These are phyloP conservation scores for Isichthys henryi DNA, from an alignment of 2,113 vertebrate species.

Conservation along the genomic window DNA sequence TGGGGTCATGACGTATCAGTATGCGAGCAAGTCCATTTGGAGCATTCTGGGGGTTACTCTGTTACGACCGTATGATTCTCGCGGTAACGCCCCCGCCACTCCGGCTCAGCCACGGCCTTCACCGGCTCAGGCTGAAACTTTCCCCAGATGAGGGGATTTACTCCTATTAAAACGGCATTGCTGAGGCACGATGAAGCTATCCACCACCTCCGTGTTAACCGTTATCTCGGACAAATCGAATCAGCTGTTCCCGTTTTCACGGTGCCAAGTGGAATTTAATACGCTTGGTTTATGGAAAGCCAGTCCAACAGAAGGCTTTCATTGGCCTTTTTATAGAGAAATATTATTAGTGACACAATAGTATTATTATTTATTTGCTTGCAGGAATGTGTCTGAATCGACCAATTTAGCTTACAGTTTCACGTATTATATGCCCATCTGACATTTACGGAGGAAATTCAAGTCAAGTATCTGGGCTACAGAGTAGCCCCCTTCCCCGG, in stretches of 20 bases:
- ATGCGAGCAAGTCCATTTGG: neutral
- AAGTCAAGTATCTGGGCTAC: neutral
- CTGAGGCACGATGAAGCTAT: neutral
- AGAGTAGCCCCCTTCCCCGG: neutral
- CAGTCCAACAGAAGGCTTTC: neutral
- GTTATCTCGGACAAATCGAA: neutral
- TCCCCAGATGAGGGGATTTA: neutral
- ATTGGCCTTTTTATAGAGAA: neutral
- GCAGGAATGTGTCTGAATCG: neutral
- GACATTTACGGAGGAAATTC: constrained; percentile 1
- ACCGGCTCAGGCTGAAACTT: neutral
- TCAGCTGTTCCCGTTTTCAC: neutral
- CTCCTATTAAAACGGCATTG: neutral
- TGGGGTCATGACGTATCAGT: neutral
- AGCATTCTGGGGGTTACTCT: constrained; percentile 22
- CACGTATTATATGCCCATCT: neutral
- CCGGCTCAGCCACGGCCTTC: neutral
- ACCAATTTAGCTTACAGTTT: neutral
- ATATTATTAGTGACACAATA: neutral
- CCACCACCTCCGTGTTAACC: neutral
- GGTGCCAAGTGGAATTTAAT: constrained; percentile 1
- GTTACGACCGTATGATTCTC: neutral
- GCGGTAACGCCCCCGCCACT: neutral
- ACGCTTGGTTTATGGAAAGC: neutral
- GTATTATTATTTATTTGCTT: neutral